Conservation (phyloP, 1,140 invertebrate species). For the Babylonia areolata region DNA sequence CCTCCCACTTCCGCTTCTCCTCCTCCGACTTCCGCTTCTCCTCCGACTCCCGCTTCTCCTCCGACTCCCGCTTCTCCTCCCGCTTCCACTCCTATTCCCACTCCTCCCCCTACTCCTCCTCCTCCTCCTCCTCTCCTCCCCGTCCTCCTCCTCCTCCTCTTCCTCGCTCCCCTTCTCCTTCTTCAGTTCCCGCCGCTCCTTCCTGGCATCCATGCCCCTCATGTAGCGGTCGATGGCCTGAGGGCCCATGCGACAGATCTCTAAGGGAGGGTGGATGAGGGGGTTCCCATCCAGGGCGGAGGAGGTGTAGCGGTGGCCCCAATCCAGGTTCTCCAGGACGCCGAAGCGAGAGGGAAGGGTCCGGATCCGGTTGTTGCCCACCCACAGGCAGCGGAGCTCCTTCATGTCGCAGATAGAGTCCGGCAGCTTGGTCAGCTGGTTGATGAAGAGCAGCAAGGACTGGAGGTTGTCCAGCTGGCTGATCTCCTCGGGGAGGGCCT, state of each 20-base stretch:
- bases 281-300: conserved; percentile 73
- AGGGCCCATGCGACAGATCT: conserved; percentile 72
- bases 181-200: no score
- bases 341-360: conserved; percentile 70
- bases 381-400: conserved; percentile 71
- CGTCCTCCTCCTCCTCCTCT: conserved; percentile 1
- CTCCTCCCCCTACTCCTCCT: not conserved
- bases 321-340: conserved; percentile 70
- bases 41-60: not conserved
- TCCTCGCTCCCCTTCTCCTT: not conserved
- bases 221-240: conserved; percentile 56
- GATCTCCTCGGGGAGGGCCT: conserved; percentile 66
- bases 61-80: not conserved
- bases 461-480: conserved; percentile 67
- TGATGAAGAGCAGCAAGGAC: conserved; percentile 71
- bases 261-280: conserved; percentile 70
- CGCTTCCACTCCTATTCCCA: not conserved
- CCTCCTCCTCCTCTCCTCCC: not conserved
- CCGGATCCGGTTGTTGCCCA: conserved; percentile 72
- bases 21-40: no score
- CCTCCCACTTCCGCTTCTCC: no score
- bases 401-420: conserved; percentile 70
- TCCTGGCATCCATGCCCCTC: not conserved
- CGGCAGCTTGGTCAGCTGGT: conserved; percentile 70
- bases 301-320: conserved; percentile 70